phyloP scores from a whole-genome alignment of 2,888 invertebrate species.

The Entomobrya multifasciata region DNA sequence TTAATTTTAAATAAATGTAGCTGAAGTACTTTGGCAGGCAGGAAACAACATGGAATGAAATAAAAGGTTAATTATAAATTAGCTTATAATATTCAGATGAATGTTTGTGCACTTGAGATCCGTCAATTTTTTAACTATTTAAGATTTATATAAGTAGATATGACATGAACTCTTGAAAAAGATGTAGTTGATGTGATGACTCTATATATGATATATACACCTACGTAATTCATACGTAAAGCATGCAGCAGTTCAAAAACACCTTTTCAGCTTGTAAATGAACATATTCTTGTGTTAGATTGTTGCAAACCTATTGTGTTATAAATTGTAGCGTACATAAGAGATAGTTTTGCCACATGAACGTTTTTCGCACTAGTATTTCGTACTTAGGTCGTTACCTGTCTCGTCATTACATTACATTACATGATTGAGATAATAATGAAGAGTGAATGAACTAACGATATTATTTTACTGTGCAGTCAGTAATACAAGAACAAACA shows the following conservation, averaged over 20 bases:
- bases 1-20: no score
- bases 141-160: neutral
- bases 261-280: no score
- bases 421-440: neutral
- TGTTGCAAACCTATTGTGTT: conserved; percentile 9
- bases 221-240: no score
- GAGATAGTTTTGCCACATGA: neutral
- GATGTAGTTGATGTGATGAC: neutral
- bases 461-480: conserved; percentile 10
- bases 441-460: neutral
- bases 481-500: no score
- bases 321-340: neutral
- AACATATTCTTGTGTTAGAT: neutral
- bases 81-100: no score
- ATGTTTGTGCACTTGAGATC: no score
- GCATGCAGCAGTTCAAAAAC: neutral
- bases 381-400: neutral
- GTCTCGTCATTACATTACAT: neutral
- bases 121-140: no score
- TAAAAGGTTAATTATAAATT: no score
- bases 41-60: no score
- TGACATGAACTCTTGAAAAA: neutral
- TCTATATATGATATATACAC: neutral
- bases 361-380: conserved; percentile 22
- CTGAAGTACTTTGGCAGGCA: no score